A percentile compares a stretch with the other conserved stretches of the same genome.
phyloP scores from a whole-genome alignment of 2,797 vertebrate genomes.

The Ceyx erithaca region DNA sequence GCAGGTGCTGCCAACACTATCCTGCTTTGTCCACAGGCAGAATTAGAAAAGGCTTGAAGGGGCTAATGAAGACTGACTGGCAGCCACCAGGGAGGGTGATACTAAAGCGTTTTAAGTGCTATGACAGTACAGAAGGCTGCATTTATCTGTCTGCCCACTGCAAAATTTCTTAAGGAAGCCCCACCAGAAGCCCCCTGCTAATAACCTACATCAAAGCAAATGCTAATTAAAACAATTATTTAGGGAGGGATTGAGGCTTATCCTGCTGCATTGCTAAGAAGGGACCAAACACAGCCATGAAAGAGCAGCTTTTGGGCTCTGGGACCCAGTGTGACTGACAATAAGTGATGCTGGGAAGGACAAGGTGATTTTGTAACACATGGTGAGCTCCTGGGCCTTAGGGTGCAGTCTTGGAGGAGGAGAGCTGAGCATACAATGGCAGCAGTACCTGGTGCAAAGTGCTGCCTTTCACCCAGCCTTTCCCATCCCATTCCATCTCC shows the following conservation, averaged over 20 bases:
- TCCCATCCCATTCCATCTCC: background rate
- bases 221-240: slow-evolving; percentile 48
- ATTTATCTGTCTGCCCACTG: background rate
- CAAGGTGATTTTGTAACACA: background rate
- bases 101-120: background rate
- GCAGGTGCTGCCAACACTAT: background rate
- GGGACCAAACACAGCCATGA: background rate
- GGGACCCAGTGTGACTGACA: background rate
- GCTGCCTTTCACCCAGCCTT: background rate
- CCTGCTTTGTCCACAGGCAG: background rate
- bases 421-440: background rate
- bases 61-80: slow-evolving; percentile 10
- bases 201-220: slow-evolving; percentile 35
- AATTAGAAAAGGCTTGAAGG: background rate
- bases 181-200: slow-evolving; percentile 1
- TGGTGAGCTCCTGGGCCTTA: background rate
- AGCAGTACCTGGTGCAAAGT: background rate
- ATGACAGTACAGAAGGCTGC: background rate
- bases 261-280: background rate
- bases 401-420: background rate
- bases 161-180: slow-evolving; percentile 13
- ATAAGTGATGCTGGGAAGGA: background rate
- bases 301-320: background rate
- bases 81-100: background rate
- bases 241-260: background rate